phyloP scores from a whole-genome alignment of 2,797 vertebrate species.

The Thamnophis elegans region DNA sequence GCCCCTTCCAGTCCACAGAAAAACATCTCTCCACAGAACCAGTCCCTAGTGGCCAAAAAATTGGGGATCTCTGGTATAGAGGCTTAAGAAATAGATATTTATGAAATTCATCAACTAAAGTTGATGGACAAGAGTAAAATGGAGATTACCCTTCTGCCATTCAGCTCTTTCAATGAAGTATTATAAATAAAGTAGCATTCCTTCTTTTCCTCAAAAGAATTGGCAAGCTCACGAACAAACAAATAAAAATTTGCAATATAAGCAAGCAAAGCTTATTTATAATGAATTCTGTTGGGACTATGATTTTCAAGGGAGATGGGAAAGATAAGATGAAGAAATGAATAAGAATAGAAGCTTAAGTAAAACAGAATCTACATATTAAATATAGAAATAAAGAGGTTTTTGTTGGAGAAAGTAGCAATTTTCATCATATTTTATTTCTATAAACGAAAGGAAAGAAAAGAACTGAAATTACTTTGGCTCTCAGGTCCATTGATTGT shows the following conservation, averaged over 20 bases:
- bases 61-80: background rate
- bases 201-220: background rate
- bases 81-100: slow-evolving; percentile 42
- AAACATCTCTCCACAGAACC: background rate
- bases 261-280: background rate
- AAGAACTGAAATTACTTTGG: background rate
- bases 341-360: background rate
- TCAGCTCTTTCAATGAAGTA: background rate
- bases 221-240: background rate
- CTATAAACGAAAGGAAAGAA: background rate
- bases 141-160: slow-evolving; percentile 30
- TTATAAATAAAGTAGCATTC: background rate
- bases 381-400: background rate
- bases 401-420: background rate
- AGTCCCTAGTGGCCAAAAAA: background rate
- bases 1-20: background rate
- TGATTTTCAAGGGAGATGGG: background rate
- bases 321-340: background rate
- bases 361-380: background rate
- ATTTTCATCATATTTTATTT: background rate
- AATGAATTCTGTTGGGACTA: background rate
- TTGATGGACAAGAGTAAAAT: slow-evolving; percentile 26
- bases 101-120: background rate
- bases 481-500: background rate
- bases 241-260: background rate